Conservation (phyloP, 2,113 vertebrate species). For the Orthonyx spaldingii region DNA sequence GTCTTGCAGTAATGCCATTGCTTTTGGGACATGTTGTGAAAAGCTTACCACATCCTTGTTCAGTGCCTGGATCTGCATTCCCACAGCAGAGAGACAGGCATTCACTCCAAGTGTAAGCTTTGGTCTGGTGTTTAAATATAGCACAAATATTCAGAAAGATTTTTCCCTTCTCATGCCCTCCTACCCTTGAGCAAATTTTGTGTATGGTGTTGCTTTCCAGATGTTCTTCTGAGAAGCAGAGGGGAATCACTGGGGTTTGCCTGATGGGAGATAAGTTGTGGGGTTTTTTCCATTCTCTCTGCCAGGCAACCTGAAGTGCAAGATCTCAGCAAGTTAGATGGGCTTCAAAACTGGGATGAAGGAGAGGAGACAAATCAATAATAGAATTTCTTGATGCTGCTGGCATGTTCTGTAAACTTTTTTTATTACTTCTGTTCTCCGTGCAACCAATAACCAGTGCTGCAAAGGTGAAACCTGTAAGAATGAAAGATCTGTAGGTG, state of each 20-base stretch:
- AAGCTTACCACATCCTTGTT: constrained; percentile 32
- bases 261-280: neutral
- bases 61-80: constrained; percentile 12
- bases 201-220: constrained; percentile 26
- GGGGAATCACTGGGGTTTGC: neutral
- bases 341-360: neutral
- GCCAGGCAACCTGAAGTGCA: neutral
- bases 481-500: neutral
- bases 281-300: neutral
- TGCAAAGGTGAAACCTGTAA: neutral
- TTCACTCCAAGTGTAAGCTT: constrained; percentile 8
- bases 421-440: neutral
- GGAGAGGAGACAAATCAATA: neutral
- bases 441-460: neutral
- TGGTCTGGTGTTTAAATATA: constrained; percentile 56
- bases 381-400: neutral
- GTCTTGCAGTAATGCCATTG: neutral
- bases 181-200: constrained; percentile 21
- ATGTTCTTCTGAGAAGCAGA: constrained; percentile 26
- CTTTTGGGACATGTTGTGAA: constrained; percentile 12
- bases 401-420: neutral
- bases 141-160: constrained; percentile 23
- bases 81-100: neutral
- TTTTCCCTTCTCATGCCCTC: constrained; percentile 61
- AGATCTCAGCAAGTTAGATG: neutral